phyloP scores from a whole-genome alignment of 2,797 vertebrate genomes.

The Apogon talboti region DNA sequence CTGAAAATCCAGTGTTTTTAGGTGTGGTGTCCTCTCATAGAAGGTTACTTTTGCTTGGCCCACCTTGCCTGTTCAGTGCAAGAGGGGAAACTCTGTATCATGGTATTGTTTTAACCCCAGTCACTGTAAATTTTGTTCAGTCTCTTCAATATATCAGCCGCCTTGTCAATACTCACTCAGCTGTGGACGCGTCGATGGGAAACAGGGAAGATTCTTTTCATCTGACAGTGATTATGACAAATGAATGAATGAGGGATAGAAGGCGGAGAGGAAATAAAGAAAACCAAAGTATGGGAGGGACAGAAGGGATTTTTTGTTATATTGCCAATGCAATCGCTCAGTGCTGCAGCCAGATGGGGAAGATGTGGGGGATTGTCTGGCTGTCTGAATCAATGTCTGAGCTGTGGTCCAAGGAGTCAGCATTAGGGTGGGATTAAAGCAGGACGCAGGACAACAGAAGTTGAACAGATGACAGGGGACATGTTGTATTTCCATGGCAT shows the following conservation, averaged over 20 bases:
- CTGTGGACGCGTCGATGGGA: constrained; percentile 45
- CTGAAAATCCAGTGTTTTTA: constrained; percentile 10
- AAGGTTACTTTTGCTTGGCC: constrained; percentile 12
- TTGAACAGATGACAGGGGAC: constrained; percentile 45
- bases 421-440: constrained; percentile 40
- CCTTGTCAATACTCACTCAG: constrained; percentile 29
- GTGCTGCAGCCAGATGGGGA: constrained; percentile 43
- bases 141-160: constrained; percentile 37
- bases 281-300: constrained; percentile 18
- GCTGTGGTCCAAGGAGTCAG: constrained; percentile 49
- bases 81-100: constrained; percentile 8
- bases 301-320: constrained; percentile 52
- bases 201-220: constrained; percentile 35
- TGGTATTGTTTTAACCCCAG: constrained; percentile 4
- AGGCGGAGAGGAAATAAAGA: constrained; percentile 31
- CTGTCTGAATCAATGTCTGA: constrained; percentile 55
- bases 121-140: constrained; percentile 21
- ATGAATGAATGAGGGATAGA: constrained; percentile 31
- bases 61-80: constrained; percentile 2
- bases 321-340: constrained; percentile 51
- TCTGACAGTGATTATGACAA: constrained; percentile 62
- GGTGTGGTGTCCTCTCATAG: constrained; percentile 1
- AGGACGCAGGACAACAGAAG: constrained; percentile 46
- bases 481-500: constrained; percentile 7
- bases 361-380: constrained; percentile 51